These are phyloP conservation scores for Trochalopteron elliotii DNA, from an alignment of 2,113 vertebrate species.

Conservation along the genomic window DNA sequence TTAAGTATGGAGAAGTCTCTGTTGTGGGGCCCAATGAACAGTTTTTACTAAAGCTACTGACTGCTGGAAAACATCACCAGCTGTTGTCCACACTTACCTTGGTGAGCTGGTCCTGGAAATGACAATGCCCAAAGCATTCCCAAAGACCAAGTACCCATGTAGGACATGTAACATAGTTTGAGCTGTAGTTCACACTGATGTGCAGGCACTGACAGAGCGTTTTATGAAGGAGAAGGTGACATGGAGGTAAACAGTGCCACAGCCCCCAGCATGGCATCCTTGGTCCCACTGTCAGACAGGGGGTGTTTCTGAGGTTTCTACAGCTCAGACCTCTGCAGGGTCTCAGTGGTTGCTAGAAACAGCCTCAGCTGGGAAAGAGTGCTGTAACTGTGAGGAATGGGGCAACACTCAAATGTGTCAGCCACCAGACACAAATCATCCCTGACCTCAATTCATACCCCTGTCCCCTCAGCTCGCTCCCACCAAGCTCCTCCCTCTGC, in stretches of 20 bases:
- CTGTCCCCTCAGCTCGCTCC: accelerated
- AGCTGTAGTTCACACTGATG: background rate
- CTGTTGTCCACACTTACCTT: background rate
- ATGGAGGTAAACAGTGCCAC: accelerated
- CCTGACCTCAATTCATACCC: no score
- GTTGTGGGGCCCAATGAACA: background rate
- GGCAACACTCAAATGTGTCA: background rate
- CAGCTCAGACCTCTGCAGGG: background rate
- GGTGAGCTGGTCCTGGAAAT: background rate
- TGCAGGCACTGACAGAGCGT: accelerated
- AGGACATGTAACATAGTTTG: background rate
- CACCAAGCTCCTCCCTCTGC: background rate
- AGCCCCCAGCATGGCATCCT: accelerated
- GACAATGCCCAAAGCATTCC: background rate
- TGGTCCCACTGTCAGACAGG: background rate
- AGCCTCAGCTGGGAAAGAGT: background rate
- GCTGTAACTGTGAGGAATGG: background rate
- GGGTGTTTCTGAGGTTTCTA: background rate
- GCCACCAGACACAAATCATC: accelerated
- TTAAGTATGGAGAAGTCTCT: background rate
- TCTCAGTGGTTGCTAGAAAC: background rate
- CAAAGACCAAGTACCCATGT: background rate
- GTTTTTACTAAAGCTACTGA: background rate
- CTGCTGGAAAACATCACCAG: background rate
- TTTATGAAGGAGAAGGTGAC: background rate